Conservation (phyloP, 2,888 invertebrate genomes). For the Rutpela maculata region DNA sequence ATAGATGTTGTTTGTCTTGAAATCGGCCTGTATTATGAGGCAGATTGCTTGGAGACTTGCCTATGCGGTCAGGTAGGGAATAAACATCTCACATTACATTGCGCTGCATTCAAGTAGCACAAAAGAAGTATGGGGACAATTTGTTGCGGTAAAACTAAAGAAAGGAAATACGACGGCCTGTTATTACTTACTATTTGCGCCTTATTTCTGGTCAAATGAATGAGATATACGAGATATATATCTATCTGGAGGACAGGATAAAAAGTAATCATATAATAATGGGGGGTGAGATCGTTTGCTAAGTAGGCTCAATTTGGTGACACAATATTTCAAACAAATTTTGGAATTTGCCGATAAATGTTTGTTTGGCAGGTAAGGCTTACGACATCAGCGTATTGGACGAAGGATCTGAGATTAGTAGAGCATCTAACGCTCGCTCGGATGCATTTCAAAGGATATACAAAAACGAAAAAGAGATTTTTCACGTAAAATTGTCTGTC, state of each 20-base stretch:
- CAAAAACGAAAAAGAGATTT: too few relatives aligned
- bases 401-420: too few relatives aligned
- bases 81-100: conserved; percentile 73
- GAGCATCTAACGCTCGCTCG: too few relatives aligned
- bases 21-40: conserved; percentile 67
- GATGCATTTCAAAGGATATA: too few relatives aligned
- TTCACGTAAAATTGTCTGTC: too few relatives aligned
- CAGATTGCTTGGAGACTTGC: conserved; percentile 67
- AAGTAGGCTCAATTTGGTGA: conserved; percentile 11
- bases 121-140: conserved; percentile 69
- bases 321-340: conserved; percentile 14
- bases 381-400: not conserved
- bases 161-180: conserved; percentile 66
- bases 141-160: conserved; percentile 71
- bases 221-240: conserved; percentile 16
- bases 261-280: conserved; percentile 53
- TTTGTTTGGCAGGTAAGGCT: conserved; percentile 5
- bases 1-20: conserved; percentile 72
- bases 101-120: conserved; percentile 67
- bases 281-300: conserved; percentile 28
- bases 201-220: conserved; percentile 34
- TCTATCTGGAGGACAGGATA: conserved; percentile 22
- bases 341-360: conserved; percentile 8
- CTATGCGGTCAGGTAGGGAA: conserved; percentile 69
- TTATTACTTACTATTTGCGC: conserved; percentile 39